phyloP scores from a whole-genome alignment of 2,113 vertebrate species.

The Prinia subflava region DNA sequence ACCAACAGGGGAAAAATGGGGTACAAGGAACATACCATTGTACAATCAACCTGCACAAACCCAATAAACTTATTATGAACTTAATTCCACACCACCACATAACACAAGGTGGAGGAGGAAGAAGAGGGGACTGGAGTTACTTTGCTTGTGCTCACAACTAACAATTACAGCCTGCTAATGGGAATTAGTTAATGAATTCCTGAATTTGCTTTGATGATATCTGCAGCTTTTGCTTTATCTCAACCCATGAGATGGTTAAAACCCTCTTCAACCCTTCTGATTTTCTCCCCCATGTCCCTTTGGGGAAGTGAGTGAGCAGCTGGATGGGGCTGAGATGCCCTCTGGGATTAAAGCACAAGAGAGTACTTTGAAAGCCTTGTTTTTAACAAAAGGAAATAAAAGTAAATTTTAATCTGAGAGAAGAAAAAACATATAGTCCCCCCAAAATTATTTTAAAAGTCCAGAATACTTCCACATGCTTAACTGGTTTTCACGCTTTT shows the following conservation, averaged over 20 bases:
- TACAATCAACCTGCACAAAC: too few relatives aligned
- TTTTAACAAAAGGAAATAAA: not conserved
- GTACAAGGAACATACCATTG: too few relatives aligned
- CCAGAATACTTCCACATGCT: not conserved
- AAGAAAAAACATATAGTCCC: not conserved
- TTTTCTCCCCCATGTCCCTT: not conserved
- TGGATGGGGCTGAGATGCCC: not conserved
- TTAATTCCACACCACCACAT: too few relatives aligned
- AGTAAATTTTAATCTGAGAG: not conserved
- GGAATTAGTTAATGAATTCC: not conserved
- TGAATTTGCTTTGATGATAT: not conserved
- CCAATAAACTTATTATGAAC: too few relatives aligned
- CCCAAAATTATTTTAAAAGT: not conserved
- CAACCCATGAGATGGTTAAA: not conserved
- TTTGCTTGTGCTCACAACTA: not conserved
- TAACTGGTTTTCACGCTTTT: not conserved
- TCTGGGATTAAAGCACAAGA: not conserved
- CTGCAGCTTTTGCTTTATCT: not conserved
- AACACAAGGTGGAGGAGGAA: not conserved
- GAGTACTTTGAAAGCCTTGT: not conserved
- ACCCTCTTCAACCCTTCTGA: not conserved
- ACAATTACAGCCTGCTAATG: not conserved
- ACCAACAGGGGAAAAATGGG: too few relatives aligned
- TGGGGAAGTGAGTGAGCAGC: accelerated
- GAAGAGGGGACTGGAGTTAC: not conserved